Evolutionary conservation across 2,113 vertebrate genomes (phyloP), one percentile per base, ranked within the genome.

Genomic region (Myiagra hebetior): DNA sequence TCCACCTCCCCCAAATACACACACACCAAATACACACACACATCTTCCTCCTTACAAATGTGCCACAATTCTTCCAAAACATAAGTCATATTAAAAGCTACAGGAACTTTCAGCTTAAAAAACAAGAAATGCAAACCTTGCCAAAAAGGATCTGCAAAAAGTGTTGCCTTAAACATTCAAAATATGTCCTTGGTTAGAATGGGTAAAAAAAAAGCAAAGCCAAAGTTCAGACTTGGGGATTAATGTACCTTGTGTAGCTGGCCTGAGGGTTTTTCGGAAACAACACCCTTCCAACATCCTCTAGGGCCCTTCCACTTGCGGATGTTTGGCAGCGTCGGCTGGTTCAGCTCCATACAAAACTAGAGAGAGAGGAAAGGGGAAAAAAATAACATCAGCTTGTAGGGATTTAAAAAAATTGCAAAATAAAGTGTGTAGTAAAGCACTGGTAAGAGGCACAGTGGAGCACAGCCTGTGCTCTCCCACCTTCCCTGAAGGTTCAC

Each of bases 321-420:
- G 73, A 99, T 98, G 67, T 98, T 99, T 96, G 98, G 97, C 94
- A 99, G 98, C 2, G 97, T 98, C 0, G 98, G 99, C 85, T 99
- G 99, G 98, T 99, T 99, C 81, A 99, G 97, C 97, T 99, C 99
- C 57, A 76, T 88, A 86, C 99, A 99, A 87, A 99, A 99, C 99
- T 99, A 98, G 65, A 97, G 96, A 89, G 91, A 96, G 56, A 98
- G 79, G 84, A 95, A 94, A 90, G 23, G 20, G 10, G 23, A n/a
- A 50, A 62, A 35, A 52, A 41, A 67, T 44, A 64, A n/a, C 12
- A 86, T 92, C 49, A 59, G 56, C 47, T 91, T 23, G 24, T 26
- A 33, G 17, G 24, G 17, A 18, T 70, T 39, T 6, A 1, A 21
- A 39, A 47, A 42, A 59, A 27, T 2, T 41, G 17, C 73, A 93